These are phyloP conservation scores for Drosophila auraria DNA, from an alignment of 1,140 invertebrate species.

Conservation along the genomic window DNA sequence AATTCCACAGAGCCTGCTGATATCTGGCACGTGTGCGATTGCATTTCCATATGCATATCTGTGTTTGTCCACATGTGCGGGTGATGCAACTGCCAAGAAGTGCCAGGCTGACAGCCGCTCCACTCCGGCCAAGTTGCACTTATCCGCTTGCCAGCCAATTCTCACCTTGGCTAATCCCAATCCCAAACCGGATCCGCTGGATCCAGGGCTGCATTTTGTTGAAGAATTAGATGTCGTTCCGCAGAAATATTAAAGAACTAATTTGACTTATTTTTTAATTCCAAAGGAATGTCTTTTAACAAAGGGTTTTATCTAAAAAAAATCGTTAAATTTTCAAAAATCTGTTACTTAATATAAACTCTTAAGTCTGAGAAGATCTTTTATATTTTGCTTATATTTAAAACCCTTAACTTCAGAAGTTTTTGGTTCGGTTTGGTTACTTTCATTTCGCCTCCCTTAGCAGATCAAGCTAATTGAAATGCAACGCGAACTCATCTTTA, in stretches of 20 bases:
- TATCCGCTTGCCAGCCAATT: constrained; percentile 10
- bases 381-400: too few relatives aligned
- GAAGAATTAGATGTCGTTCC: too few relatives aligned
- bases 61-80: neutral
- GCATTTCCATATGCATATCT: constrained; percentile 28
- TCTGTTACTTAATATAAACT: too few relatives aligned
- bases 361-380: too few relatives aligned
- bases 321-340: too few relatives aligned
- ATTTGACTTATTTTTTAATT: too few relatives aligned
- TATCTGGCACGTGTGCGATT: constrained; percentile 44
- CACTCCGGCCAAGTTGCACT: constrained; percentile 1
- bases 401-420: too few relatives aligned
- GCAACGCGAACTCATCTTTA: constrained; percentile 19
- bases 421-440: too few relatives aligned
- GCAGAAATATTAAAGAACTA: too few relatives aligned
- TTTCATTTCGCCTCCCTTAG: neutral
- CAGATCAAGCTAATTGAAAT: constrained; percentile 14
- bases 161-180: constrained; percentile 43
- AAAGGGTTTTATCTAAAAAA: too few relatives aligned
- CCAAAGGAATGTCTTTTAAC: too few relatives aligned
- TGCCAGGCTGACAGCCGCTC: constrained; percentile 1
- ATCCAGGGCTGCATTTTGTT: constrained; percentile 15
- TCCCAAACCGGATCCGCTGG: constrained; percentile 52
- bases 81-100: constrained; percentile 33
- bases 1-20: constrained; percentile 5